phyloP scores from a whole-genome alignment of 2,888 invertebrate genomes.

The Microchrysa polita region DNA sequence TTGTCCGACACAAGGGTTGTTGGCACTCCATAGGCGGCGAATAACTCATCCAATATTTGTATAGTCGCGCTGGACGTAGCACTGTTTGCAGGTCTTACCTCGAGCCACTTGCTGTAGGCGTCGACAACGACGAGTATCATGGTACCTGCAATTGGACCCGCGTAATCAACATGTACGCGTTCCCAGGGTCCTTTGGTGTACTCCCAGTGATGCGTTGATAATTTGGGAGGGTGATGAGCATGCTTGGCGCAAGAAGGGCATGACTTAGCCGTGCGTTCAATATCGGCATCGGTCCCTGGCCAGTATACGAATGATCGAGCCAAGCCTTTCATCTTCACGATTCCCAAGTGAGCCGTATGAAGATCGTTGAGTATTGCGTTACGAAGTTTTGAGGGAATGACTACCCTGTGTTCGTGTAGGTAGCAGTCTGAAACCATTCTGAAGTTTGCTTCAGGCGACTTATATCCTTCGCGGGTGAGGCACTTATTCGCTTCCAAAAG shows the following conservation, averaged over 20 bases:
- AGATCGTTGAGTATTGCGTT: neutral
- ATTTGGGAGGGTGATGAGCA: too few relatives aligned
- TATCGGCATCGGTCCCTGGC: constrained; percentile 25
- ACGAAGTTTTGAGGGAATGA: constrained; percentile 5
- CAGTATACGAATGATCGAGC: constrained; percentile 28
- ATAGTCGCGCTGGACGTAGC: too few relatives aligned
- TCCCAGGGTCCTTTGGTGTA: too few relatives aligned
- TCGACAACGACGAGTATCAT: too few relatives aligned
- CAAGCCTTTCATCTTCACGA: constrained; percentile 28
- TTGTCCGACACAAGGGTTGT: constrained; percentile 53
- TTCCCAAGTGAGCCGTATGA: constrained; percentile 22
- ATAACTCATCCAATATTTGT: too few relatives aligned
- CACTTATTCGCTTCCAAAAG: constrained; percentile 41
- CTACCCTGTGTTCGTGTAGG: constrained; percentile 19
- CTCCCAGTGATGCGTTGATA: too few relatives aligned
- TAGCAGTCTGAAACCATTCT: neutral
- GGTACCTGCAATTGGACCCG: too few relatives aligned
- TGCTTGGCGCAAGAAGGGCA: too few relatives aligned
- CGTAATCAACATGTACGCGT: too few relatives aligned
- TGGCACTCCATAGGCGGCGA: too few relatives aligned
- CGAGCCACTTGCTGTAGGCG: too few relatives aligned
- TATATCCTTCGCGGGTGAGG: neutral
- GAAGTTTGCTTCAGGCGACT: constrained; percentile 20
- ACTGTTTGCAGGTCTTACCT: too few relatives aligned
- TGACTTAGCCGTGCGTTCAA: constrained; percentile 39